Percentiles rank a stretch among this genome's conserved stretches.
Conservation (phyloP, 2,888 invertebrate species). For the Drosophila planitibia region DNA sequence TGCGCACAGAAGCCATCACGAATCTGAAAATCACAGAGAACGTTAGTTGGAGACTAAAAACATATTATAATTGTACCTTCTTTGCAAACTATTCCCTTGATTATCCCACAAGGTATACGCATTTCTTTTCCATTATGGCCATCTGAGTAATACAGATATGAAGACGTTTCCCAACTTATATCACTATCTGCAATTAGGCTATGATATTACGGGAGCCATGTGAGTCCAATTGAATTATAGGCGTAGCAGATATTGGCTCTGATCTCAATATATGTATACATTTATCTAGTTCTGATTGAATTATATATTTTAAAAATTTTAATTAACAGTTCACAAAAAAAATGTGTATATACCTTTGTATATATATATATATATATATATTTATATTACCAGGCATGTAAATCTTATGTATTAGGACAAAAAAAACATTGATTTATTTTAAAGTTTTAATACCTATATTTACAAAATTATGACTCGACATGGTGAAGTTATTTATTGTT, state of each 20-base stretch:
- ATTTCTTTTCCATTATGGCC: constrained; percentile 72
- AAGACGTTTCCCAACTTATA: constrained; percentile 81
- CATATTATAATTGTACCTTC: not conserved
- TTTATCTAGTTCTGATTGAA: constrained; percentile 12
- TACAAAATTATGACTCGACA: not conserved
- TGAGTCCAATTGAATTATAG: constrained; percentile 14
- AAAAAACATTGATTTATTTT: not conserved
- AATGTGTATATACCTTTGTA: not conserved
- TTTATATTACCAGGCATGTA: not conserved
- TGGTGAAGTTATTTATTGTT: not conserved
- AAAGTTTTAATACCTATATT: not conserved
- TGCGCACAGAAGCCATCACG: constrained; percentile 74
- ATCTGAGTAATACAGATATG: constrained; percentile 83
- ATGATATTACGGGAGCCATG: constrained; percentile 52
- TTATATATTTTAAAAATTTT: constrained; percentile 19
- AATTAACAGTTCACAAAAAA: not conserved
- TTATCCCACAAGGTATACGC: constrained; percentile 73
- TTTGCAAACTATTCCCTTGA: not conserved
- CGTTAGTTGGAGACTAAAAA: constrained; percentile 50
- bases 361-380: too few species aligned
- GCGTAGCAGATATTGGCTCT: constrained; percentile 1
- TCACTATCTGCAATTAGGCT: constrained; percentile 67
- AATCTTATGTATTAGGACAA: not conserved
- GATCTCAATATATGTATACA: constrained; percentile 3
- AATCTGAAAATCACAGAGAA: constrained; percentile 76